Conservation (phyloP, 2,888 invertebrate species). For the Nebria salina region DNA sequence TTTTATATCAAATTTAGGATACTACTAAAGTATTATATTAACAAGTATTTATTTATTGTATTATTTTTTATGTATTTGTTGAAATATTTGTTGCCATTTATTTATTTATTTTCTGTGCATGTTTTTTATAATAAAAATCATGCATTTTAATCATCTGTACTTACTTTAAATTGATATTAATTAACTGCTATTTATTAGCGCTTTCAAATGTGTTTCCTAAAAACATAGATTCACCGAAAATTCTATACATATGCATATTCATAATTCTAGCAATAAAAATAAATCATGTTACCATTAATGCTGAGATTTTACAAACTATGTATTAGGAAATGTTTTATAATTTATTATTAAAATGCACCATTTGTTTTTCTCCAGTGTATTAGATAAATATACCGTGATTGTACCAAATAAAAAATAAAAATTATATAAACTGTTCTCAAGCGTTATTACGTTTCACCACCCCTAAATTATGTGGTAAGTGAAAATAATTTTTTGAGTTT, state of each 20-base stretch:
- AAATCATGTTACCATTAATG: conserved; percentile 31
- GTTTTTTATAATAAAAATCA: background rate
- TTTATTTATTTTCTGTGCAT: background rate
- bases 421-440: conserved; percentile 27
- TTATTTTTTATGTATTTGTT: conserved; percentile 9
- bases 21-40: background rate
- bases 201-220: background rate
- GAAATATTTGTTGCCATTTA: conserved; percentile 6
- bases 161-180: background rate
- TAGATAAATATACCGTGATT: background rate
- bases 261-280: conserved; percentile 29
- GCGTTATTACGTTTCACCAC: background rate
- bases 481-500: too few relatives aligned
- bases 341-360: conserved; percentile 29
- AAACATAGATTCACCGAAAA: background rate
- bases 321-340: conserved; percentile 24
- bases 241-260: background rate
- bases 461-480: too few relatives aligned
- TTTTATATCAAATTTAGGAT: background rate
- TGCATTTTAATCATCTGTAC: background rate
- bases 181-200: background rate
- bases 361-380: conserved; percentile 33
- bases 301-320: conserved; percentile 33
- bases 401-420: conserved; percentile 9
- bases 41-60: conserved; percentile 18